Conservation (phyloP, 2,113 vertebrate genomes). For the Coregonus clupeaformis region DNA sequence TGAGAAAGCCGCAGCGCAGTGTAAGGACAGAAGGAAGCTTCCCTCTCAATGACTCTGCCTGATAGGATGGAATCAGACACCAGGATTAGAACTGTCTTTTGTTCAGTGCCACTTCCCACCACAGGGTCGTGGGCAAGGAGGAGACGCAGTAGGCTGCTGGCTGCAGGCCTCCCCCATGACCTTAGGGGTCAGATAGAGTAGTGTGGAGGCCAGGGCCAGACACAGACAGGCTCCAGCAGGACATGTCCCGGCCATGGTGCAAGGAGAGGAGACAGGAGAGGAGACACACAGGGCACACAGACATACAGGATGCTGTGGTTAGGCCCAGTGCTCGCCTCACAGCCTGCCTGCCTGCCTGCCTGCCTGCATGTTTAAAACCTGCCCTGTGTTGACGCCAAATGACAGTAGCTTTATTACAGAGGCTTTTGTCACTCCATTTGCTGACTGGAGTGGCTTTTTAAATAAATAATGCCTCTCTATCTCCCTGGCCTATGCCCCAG, state of each 20-base stretch:
- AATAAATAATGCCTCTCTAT: slow-evolving; percentile 74
- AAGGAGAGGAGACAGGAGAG: slow-evolving; percentile 43
- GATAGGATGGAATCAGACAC: slow-evolving; percentile 80
- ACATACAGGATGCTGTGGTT: slow-evolving; percentile 64
- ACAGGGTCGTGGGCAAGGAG: slow-evolving; percentile 70
- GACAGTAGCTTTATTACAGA: slow-evolving; percentile 71
- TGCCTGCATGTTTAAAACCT: slow-evolving; percentile 66
- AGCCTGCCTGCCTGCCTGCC: slow-evolving; percentile 46
- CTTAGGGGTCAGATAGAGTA: slow-evolving; percentile 60
- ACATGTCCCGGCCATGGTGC: neutral
- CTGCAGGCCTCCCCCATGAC: slow-evolving; percentile 54
- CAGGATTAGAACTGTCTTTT: slow-evolving; percentile 77
- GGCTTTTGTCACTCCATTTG: slow-evolving; percentile 79
- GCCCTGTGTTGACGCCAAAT: slow-evolving; percentile 73
- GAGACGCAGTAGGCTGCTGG: slow-evolving; percentile 63
- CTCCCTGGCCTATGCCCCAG: slow-evolving; percentile 69
- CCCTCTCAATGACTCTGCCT: slow-evolving; percentile 73
- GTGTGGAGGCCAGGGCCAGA: neutral
- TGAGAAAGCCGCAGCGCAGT: slow-evolving; percentile 63
- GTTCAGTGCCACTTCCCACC: slow-evolving; percentile 76
- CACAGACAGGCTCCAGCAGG: neutral
- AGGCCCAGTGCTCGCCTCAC: slow-evolving; percentile 39
- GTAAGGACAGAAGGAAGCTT: slow-evolving; percentile 72
- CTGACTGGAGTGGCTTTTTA: slow-evolving; percentile 79
- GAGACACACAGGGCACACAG: slow-evolving; percentile 55